Evolutionary conservation across 2,113 vertebrate genomes (phyloP), one percentile per base, ranked within the genome.

Genomic region (Lonchura striata): DNA sequence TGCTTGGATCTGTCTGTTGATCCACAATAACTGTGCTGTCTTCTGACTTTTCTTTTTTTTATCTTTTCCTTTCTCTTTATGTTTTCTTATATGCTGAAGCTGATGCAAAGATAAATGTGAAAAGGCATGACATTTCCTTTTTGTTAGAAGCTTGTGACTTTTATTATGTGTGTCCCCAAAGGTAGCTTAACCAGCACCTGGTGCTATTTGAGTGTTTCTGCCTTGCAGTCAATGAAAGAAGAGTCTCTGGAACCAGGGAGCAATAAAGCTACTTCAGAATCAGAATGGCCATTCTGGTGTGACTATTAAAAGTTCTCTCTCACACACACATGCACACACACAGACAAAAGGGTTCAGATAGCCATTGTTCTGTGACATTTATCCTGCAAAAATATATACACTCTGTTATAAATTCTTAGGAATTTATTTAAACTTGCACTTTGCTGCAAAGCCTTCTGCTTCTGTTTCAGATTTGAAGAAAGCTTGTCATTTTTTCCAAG

Each of bases 81-180:
- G 16, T 70, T 84, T 88, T 90, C 44, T 88, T 88, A 61, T 63
- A 52, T 79, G 72, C 52, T 42, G 37, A 63, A 85, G 70, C 35
- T 65, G 85, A 87, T 82, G 79, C 76, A 92, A 81, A 88, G 92
- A 94, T 92, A 92, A 71, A 83, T 74, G 39, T 90, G 92, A 90
- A 86, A 96, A 94, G 85, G 52, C 79, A 35, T 83, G 84, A 88
- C 92, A 81, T 94, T 95, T 96, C 72, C 76, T 78, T 94, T 95
- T 88, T 81, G 75, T 66, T 68, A 60, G 20, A 47, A 31, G 41
- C 82, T 64, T 28, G 3, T 75, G 90, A 76, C 85, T 94, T 93
- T 94, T 81, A 76, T 95, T 77, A 49, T 49, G 28, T 2, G 0
- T 68, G 56, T 78, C 89, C 81, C 83, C 1, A 1, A 84, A 88